These are phyloP conservation scores for Eupeodes luniger DNA, from an alignment of 2,888 invertebrate genomes.

Conservation along the genomic window DNA sequence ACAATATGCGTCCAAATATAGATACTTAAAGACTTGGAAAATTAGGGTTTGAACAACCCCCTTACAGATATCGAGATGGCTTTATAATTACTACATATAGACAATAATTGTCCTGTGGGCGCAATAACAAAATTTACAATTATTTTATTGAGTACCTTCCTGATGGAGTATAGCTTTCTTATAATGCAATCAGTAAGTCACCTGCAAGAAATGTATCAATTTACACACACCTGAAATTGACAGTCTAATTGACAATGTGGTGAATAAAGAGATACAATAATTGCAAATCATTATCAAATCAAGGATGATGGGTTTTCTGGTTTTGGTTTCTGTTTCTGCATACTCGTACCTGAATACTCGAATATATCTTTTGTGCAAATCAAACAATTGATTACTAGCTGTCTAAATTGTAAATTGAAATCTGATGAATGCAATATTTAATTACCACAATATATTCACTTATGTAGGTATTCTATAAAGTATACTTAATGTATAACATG, in stretches of 20 bases:
- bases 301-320: constrained; percentile 20
- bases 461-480: not conserved
- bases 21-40: not conserved
- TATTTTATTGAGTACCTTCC: constrained; percentile 23
- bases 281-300: constrained; percentile 41
- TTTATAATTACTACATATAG: constrained; percentile 58
- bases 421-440: constrained; percentile 51
- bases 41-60: constrained; percentile 19
- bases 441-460: constrained; percentile 7
- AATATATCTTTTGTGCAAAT: not conserved
- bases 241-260: constrained; percentile 71
- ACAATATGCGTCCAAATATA: not conserved
- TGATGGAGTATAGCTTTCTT: too few species aligned
- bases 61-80: constrained; percentile 55
- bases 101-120: constrained; percentile 62
- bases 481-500: not conserved
- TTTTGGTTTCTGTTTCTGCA: too few species aligned
- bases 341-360: too few species aligned
- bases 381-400: constrained; percentile 37
- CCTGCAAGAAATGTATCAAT: constrained; percentile 71
- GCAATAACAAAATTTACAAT: constrained; percentile 43
- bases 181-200: constrained; percentile 74
- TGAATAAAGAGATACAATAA: constrained; percentile 23
- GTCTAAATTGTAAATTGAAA: constrained; percentile 38
- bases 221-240: constrained; percentile 65